Conservation (phyloP, 2,113 vertebrate genomes). For the Rousettus leschenaultii region DNA sequence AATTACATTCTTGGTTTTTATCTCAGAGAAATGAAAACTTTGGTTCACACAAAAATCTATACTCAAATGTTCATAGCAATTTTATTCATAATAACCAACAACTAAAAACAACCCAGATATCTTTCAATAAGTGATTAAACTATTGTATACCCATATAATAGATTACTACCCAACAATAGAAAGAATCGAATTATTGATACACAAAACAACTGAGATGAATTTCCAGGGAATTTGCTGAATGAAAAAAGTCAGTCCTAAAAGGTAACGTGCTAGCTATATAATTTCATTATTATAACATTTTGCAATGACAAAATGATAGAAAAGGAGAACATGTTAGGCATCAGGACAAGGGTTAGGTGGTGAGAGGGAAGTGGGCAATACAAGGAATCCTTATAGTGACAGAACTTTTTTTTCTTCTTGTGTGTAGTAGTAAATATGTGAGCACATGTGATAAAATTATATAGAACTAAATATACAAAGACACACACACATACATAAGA, state of each 20-base stretch:
- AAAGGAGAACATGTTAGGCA: neutral
- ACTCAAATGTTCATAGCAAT: neutral
- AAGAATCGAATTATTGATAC: neutral
- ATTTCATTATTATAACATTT: slow-evolving; percentile 5
- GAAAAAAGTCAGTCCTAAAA: neutral
- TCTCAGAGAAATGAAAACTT: neutral
- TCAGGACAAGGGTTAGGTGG: neutral
- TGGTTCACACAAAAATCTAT: neutral
- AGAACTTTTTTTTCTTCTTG: neutral
- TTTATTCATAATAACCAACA: neutral
- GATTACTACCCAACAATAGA: neutral
- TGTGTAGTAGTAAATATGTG: neutral
- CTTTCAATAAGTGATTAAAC: neutral
- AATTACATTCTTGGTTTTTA: neutral
- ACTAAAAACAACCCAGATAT: neutral
- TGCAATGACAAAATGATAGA: neutral
- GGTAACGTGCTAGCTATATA: neutral
- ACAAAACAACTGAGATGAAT: neutral
- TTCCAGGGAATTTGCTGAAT: neutral
- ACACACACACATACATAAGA: neutral
- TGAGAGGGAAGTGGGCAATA: neutral
- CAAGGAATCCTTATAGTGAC: neutral
- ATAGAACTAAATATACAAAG: neutral
- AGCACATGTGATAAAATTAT: neutral
- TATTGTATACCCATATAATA: neutral